These are phyloP conservation scores for Rhagonycha lutea DNA, from an alignment of 2,888 invertebrate species.

Conservation along the genomic window DNA sequence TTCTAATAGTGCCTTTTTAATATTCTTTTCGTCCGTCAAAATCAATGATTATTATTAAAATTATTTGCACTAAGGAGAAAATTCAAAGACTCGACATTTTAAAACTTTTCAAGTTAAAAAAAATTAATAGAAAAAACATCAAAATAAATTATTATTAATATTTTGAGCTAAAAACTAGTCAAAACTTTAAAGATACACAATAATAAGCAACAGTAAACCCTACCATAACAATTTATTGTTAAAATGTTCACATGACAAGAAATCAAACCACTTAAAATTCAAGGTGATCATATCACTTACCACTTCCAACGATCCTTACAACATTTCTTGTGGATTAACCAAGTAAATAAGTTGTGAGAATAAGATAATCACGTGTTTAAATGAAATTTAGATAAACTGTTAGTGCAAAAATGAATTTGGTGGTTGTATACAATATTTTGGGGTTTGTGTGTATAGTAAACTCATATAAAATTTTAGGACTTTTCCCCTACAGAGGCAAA, in stretches of 20 bases:
- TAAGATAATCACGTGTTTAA: background rate
- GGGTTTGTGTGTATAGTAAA: background rate
- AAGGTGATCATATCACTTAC: background rate
- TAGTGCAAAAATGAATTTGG: background rate
- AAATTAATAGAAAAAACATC: no score
- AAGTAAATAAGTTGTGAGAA: background rate
- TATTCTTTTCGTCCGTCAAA: no score
- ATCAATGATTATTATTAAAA: no score
- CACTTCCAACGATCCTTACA: background rate
- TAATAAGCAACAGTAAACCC: no score
- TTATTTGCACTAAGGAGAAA: no score
- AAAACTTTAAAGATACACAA: no score
- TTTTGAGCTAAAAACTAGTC: no score
- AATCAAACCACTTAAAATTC: background rate
- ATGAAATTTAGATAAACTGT: background rate
- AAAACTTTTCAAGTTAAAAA: no score
- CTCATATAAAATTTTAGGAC: constrained; percentile 64
- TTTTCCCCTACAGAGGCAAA: constrained; percentile 70
- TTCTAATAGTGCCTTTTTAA: no score
- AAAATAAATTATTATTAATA: no score
- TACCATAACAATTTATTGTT: no score
- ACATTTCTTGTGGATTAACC: background rate
- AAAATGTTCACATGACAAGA: background rate
- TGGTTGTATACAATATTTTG: background rate
- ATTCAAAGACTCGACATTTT: no score